Evolutionary conservation across 2,797 vertebrate genomes (phyloP).

Genomic region (Naso thynnoides): DNA sequence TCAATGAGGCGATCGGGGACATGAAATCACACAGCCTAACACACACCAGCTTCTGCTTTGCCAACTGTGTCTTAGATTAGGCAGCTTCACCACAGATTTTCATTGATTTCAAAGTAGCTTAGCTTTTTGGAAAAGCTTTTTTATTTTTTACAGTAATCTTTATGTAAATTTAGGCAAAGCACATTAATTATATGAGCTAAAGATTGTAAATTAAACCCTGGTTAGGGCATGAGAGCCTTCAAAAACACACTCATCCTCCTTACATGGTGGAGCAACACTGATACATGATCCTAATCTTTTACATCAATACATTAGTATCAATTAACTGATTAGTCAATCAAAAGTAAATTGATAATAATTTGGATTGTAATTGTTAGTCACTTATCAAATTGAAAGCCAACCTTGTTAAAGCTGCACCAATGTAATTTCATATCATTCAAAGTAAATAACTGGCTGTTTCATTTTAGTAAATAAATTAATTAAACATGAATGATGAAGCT

Average conservation of each 20-base stretch:
- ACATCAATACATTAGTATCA: not conserved
- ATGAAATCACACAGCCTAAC: slow-evolving; percentile 14
- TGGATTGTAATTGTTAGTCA: not conserved
- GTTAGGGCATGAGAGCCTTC: not conserved
- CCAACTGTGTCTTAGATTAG: slow-evolving; percentile 6
- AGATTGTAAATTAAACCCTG: not conserved
- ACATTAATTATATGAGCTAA: not conserved
- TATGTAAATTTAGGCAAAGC: slow-evolving; percentile 37
- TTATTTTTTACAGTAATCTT: slow-evolving; percentile 8
- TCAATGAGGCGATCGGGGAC: slow-evolving; percentile 52
- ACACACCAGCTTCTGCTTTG: slow-evolving; percentile 2
- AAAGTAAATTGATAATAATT: not conserved
- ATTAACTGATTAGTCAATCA: not conserved
- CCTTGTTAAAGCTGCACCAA: too few species aligned
- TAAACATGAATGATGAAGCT: slow-evolving; percentile 1
- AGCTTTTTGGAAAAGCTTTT: not conserved
- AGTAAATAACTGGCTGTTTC: not conserved
- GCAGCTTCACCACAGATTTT: slow-evolving; percentile 14
- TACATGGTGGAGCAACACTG: not conserved
- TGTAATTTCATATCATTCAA: not conserved
- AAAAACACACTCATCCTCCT: not conserved
- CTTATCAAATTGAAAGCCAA: not conserved
- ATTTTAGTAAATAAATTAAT: not conserved
- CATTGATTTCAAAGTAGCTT: slow-evolving; percentile 3
- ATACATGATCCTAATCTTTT: not conserved